Conservation (phyloP, 1,140 invertebrate genomes). For the Bursaphelenchus mucronatus region DNA sequence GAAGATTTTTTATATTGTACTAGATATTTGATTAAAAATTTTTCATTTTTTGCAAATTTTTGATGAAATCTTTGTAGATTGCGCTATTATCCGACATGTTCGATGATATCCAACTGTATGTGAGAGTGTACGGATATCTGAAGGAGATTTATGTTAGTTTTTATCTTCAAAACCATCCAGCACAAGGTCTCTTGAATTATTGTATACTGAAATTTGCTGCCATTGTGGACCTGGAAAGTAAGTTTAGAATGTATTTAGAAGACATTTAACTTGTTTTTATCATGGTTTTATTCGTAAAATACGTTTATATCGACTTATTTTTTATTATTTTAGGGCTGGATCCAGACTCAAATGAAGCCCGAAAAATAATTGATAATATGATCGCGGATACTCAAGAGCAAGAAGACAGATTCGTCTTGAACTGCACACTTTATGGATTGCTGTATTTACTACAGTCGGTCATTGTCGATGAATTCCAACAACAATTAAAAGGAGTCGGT, state of each 20-base stretch:
- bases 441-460: conserved; percentile 52
- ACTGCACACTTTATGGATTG: conserved; percentile 44
- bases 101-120: conserved; percentile 44
- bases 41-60: conserved; percentile 14
- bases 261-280: not conserved
- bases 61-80: conserved; percentile 17
- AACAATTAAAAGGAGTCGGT: no score
- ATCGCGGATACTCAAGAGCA: conserved; percentile 30
- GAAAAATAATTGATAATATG: conserved; percentile 24
- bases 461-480: conserved; percentile 26
- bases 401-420: conserved; percentile 37
- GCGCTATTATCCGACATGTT: conserved; percentile 53
- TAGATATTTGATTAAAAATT: conserved; percentile 15
- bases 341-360: conserved; percentile 4
- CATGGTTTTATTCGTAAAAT: not conserved
- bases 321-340: conserved; percentile 6
- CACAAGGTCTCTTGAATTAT: conserved; percentile 43
- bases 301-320: not conserved
- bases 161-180: conserved; percentile 34
- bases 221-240: conserved; percentile 42
- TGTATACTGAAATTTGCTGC: conserved; percentile 48
- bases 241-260: not conserved
- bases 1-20: conserved; percentile 28
- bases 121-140: conserved; percentile 38
- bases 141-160: conserved; percentile 22